phyloP scores from a whole-genome alignment of 1,140 invertebrate species.

The Sipha flava region DNA sequence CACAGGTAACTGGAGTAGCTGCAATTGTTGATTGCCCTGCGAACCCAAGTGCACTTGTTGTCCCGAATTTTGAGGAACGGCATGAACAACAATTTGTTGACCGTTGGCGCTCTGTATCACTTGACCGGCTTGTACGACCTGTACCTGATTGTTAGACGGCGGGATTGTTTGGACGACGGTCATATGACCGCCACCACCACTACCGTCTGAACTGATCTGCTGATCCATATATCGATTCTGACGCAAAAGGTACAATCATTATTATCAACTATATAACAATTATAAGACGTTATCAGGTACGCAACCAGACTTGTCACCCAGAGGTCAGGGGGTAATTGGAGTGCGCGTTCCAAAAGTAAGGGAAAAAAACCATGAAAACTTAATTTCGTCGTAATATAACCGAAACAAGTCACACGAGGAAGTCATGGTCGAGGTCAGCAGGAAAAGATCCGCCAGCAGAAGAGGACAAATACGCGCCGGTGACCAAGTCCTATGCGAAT shows the following conservation, averaged over 20 bases:
- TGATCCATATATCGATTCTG: constrained; percentile 37
- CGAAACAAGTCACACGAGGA: too few relatives aligned
- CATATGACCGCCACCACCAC: constrained; percentile 38
- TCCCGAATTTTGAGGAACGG: constrained; percentile 37
- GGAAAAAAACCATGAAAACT: too few relatives aligned
- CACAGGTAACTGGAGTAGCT: not conserved
- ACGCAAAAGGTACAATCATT: not conserved
- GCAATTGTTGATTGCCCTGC: not conserved
- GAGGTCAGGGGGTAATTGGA: too few relatives aligned
- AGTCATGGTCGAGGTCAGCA: too few relatives aligned
- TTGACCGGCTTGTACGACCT: constrained; percentile 48
- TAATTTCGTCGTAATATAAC: too few relatives aligned
- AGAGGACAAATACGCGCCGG: too few relatives aligned
- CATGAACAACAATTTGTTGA: constrained; percentile 42
- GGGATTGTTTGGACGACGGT: constrained; percentile 45
- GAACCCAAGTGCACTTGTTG: not conserved
- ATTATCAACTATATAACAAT: not conserved
- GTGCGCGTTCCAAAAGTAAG: too few relatives aligned
- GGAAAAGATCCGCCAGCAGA: too few relatives aligned
- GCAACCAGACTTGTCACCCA: not conserved
- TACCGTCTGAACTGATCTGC: constrained; percentile 36
- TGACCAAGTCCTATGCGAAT: constrained; percentile 40
- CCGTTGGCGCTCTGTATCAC: constrained; percentile 41
- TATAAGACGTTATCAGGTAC: not conserved
- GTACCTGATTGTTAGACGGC: constrained; percentile 38